Evolutionary conservation across 2,797 vertebrate species (phyloP).

Genomic region (Malacoraja senta): DNA sequence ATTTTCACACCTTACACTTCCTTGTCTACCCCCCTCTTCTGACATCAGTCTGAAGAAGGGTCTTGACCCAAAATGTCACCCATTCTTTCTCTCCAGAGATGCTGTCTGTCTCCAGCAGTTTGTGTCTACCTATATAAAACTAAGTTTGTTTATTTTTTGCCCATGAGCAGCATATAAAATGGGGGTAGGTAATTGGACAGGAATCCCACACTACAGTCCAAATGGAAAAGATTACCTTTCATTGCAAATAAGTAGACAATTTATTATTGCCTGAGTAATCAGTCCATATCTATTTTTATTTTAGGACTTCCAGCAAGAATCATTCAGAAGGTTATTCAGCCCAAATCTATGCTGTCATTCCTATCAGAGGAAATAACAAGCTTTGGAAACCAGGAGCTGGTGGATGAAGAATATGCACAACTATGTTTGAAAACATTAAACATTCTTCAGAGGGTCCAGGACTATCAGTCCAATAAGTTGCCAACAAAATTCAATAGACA

Average conservation of each 20-base stretch:
- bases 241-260: neutral
- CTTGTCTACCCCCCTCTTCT: no score
- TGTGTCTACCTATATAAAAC: neutral
- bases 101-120: no score
- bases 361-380: neutral
- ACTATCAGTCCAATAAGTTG: neutral
- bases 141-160: neutral
- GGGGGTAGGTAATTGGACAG: neutral
- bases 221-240: neutral
- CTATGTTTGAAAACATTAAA: conserved; percentile 41
- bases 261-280: neutral
- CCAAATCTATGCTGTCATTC: neutral
- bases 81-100: no score
- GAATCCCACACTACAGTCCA: neutral
- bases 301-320: conserved; percentile 44
- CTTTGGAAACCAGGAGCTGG: neutral
- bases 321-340: conserved; percentile 46
- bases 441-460: conserved; percentile 42
- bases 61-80: no score
- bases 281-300: neutral
- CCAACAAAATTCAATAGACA: neutral
- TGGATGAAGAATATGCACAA: conserved; percentile 43
- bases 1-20: no score
- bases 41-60: no score
- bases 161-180: neutral